Conservation (phyloP, 2,888 invertebrate genomes). For the Aphodius sticticus region DNA sequence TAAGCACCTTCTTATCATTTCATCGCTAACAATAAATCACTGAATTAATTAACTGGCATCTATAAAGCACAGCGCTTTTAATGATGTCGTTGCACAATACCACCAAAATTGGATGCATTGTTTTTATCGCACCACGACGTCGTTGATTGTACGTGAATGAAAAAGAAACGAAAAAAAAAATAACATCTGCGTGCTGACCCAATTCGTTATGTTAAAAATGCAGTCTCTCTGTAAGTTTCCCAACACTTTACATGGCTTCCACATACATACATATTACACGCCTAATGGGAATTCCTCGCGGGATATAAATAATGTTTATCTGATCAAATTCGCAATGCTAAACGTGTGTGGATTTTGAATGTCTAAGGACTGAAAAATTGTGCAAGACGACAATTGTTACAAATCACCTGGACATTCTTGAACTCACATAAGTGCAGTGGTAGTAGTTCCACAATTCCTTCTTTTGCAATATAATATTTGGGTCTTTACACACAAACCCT, state of each 20-base stretch:
- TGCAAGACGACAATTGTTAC: conserved; percentile 16
- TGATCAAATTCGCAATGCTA: conserved; percentile 22
- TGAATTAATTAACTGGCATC: conserved; percentile 23
- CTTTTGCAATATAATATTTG: no score
- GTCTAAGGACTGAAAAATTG: conserved; percentile 4
- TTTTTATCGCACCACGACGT: neutral
- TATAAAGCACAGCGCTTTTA: conserved; percentile 14
- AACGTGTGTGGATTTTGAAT: conserved; percentile 13
- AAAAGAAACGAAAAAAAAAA: neutral
- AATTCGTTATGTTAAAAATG: conserved; percentile 4
- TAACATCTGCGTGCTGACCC: conserved; percentile 4
- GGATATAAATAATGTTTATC: conserved; percentile 25
- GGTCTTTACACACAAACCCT: no score
- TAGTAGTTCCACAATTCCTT: no score
- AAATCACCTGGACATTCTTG: conserved; percentile 17
- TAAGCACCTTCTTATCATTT: conserved; percentile 15
- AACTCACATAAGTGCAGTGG: neutral
- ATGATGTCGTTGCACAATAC: conserved; percentile 17
- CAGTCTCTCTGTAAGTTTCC: conserved; percentile 13
- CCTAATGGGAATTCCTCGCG: conserved; percentile 19
- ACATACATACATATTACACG: neutral
- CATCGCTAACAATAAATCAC: conserved; percentile 20
- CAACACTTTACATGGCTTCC: conserved; percentile 21
- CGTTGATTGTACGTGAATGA: neutral
- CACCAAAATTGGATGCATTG: conserved; percentile 4